A percentile compares a stretch with the other conserved stretches of the same genome.
phyloP scores from a whole-genome alignment of 1,140 invertebrate species.

The Artemia franciscana region DNA sequence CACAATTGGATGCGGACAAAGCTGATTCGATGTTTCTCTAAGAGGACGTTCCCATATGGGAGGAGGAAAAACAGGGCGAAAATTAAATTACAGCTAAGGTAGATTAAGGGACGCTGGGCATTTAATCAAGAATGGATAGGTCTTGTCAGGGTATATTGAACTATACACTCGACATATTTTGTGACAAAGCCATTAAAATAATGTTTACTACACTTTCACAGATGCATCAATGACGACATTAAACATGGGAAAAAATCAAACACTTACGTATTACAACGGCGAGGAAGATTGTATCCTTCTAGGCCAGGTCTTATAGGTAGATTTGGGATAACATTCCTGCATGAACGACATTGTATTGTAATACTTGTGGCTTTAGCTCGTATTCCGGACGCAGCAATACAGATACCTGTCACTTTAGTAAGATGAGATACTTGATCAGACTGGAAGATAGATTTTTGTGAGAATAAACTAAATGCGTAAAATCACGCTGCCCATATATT shows the following conservation, averaged over 20 bases:
- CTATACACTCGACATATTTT: no score
- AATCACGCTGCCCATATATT: no score
- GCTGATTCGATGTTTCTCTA: no score
- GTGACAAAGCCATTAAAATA: neutral
- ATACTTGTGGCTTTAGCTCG: slow-evolving; percentile 85
- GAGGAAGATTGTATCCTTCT: slow-evolving; percentile 86
- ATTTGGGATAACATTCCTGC: slow-evolving; percentile 67
- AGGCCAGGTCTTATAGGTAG: slow-evolving; percentile 77
- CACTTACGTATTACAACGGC: slow-evolving; percentile 74
- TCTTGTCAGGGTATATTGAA: no score
- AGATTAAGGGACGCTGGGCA: no score
- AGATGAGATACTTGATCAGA: slow-evolving; percentile 77
- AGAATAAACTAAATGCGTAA: no score
- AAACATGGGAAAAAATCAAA: slow-evolving; percentile 5
- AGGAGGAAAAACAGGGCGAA: no score
- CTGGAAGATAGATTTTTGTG: slow-evolving; percentile 37
- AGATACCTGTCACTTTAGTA: slow-evolving; percentile 86
- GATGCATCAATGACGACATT: no score
- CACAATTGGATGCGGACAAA: no score
- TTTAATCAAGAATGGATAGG: no score
- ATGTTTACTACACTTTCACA: neutral
- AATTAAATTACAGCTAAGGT: no score
- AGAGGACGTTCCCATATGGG: no score
- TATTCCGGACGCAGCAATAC: slow-evolving; percentile 79
- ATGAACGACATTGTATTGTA: slow-evolving; percentile 84